These are phyloP conservation scores for Gyps fulvus DNA, from an alignment of 2,113 vertebrate genomes.

Conservation along the genomic window DNA sequence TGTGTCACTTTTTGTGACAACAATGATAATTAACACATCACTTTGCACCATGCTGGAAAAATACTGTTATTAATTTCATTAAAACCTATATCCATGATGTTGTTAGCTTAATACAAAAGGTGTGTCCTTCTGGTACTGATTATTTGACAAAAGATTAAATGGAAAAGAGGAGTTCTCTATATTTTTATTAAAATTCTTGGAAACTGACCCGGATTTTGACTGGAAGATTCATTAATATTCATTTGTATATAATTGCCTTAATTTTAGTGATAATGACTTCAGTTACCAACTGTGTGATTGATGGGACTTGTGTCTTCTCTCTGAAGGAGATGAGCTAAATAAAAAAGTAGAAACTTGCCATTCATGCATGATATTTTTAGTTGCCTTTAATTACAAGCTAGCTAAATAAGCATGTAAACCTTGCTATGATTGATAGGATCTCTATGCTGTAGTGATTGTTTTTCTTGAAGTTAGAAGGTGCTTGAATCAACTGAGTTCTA, in stretches of 20 bases:
- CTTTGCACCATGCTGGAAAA: background rate
- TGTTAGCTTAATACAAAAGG: slow-evolving; percentile 49
- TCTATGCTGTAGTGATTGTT: slow-evolving; percentile 77
- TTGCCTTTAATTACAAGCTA: slow-evolving; percentile 79
- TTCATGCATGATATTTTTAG: slow-evolving; percentile 83
- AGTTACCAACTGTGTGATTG: slow-evolving; percentile 83
- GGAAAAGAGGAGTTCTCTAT: slow-evolving; percentile 34
- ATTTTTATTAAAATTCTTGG: slow-evolving; percentile 66
- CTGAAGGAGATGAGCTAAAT: slow-evolving; percentile 76
- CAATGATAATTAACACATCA: slow-evolving; percentile 61
- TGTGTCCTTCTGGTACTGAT: slow-evolving; percentile 41
- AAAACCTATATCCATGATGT: background rate
- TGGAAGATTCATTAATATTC: slow-evolving; percentile 81
- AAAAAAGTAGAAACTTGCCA: slow-evolving; percentile 77
- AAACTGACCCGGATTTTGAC: slow-evolving; percentile 76
- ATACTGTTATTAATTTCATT: slow-evolving; percentile 40
- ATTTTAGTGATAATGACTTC: slow-evolving; percentile 82
- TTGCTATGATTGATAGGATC: slow-evolving; percentile 78
- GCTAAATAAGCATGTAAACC: slow-evolving; percentile 79
- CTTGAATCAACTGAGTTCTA: slow-evolving; percentile 75
- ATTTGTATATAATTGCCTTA: slow-evolving; percentile 84
- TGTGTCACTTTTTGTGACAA: slow-evolving; percentile 26
- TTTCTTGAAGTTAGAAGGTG: slow-evolving; percentile 74
- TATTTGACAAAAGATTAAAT: slow-evolving; percentile 57
- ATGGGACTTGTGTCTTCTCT: slow-evolving; percentile 76